Percentiles rank a stretch among this genome's conserved stretches.
phyloP scores from a whole-genome alignment of 2,113 vertebrate species.

The Melanostigma gelatinosum region DNA sequence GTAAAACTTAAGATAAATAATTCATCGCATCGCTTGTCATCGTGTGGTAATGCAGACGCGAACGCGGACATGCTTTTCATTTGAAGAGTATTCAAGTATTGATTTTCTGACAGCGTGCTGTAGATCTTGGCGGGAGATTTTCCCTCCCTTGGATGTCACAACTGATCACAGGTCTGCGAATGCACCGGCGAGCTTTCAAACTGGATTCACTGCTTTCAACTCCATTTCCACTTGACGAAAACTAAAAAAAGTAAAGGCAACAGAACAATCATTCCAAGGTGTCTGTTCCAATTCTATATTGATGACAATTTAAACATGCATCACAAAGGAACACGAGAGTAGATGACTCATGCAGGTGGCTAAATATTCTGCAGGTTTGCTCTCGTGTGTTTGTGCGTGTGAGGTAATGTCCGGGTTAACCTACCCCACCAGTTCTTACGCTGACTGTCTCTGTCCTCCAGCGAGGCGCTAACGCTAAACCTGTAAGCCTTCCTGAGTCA shows the following conservation, averaged over 20 bases:
- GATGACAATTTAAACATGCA: background rate
- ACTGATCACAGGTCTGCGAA: background rate
- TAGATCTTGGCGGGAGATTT: background rate
- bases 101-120: constrained; percentile 34
- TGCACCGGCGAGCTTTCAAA: background rate
- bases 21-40: constrained; percentile 14
- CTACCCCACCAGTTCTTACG: constrained; percentile 33
- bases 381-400: constrained; percentile 3
- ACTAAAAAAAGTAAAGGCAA: constrained; percentile 1
- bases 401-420: constrained; percentile 35
- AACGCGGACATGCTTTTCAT: background rate
- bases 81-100: background rate
- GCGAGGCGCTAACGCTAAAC: constrained; percentile 60
- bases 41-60: constrained; percentile 35
- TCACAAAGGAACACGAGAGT: background rate
- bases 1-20: constrained; percentile 35
- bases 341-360: background rate
- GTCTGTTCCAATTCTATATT: background rate
- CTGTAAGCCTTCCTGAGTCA: constrained; percentile 70
- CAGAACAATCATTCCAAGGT: background rate
- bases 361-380: background rate
- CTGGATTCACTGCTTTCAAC: background rate
- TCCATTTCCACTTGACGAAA: no score
- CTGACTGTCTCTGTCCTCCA: constrained; percentile 50
- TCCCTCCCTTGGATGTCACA: constrained; percentile 9